Evolutionary conservation across 2,797 vertebrate genomes (phyloP).

Genomic region (Tangara arthus): DNA sequence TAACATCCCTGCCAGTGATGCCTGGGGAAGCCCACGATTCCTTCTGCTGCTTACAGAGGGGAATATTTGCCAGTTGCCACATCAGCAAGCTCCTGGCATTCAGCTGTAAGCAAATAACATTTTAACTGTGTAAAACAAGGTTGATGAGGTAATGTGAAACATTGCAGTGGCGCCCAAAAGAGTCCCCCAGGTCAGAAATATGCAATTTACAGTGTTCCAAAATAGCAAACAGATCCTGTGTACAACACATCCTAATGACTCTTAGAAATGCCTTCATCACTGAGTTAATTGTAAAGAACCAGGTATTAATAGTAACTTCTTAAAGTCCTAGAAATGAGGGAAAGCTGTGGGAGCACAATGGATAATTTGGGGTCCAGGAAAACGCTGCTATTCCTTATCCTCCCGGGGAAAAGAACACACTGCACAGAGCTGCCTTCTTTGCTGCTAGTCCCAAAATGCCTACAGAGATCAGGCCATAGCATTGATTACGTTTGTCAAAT

Average conservation of each 20-base stretch:
- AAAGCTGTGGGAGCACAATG: not conserved
- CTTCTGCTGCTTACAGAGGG: not conserved
- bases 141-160: constrained; percentile 67
- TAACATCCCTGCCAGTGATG: not conserved
- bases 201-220: constrained; percentile 27
- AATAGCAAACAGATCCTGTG: constrained; percentile 50
- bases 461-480: not conserved
- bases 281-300: not conserved
- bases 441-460: not conserved
- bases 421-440: not conserved
- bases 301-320: constrained; percentile 21
- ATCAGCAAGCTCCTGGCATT: constrained; percentile 39
- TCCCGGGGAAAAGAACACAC: not conserved
- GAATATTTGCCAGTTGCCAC: constrained; percentile 50
- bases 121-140: constrained; percentile 50
- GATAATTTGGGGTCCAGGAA: not conserved
- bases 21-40: not conserved
- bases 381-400: not conserved
- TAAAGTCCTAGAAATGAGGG: not conserved
- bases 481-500: not conserved
- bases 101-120: constrained; percentile 54
- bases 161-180: constrained; percentile 17
- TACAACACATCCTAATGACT: not conserved
- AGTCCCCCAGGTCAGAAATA: constrained; percentile 44
- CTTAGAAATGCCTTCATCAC: not conserved